Base-by-base conservation (phyloP, 2,888 invertebrate species). In the Tenthredo mesomela region DNA sequence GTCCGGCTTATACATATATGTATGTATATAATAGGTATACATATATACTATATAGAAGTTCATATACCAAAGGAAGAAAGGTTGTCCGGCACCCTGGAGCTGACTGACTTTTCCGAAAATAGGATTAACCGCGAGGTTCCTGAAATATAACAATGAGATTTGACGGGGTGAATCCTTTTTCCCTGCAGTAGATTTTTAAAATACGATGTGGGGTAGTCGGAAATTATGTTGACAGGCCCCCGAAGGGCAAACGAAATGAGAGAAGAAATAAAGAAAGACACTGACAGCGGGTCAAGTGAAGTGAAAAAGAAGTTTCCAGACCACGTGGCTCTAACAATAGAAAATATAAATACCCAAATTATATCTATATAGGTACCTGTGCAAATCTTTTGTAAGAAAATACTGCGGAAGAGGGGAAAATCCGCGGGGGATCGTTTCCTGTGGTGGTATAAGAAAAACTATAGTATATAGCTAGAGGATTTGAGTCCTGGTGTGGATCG, bases 61-160 rank as follows among this genome's bases (percentile, higher is more conserved):
- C n/a, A n/a, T 7, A 6, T 7, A 50, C 6, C 47, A 47, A 47
- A 12, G 47, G 15, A 47, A 4, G 12, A 4, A 47, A 15, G 47
- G 21, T 25, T 10, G 4, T 61, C 61, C 61, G 9, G 29, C 67
- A 33, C 33, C 29, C 67, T 12, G 25, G 15, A 61, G 61, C 12
- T 29, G 12, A 10, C 67, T 33, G 67, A 67, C 67, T 12, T 18
- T 67, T 33, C 33, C 33, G 67, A 67, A 67, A 67, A 67, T 12
- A 67, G 67, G 67, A 67, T 67, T 67, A 67, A 67, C 67, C 18
- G 67, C 67, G 10, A 33, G 33, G 29, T 67, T 67, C 33, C 18
- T 33, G 18, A 67, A 67, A 67, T 33, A 33, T 18, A 18, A 18
- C 67, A 12, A 67, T 67, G 33, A 15, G 67, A 67, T 33, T 18